A percentile compares a stretch with the other conserved stretches of the same genome.
These are phyloP conservation scores for Mythimna albipuncta DNA, from an alignment of 2,888 invertebrate species.

Conservation along the genomic window DNA sequence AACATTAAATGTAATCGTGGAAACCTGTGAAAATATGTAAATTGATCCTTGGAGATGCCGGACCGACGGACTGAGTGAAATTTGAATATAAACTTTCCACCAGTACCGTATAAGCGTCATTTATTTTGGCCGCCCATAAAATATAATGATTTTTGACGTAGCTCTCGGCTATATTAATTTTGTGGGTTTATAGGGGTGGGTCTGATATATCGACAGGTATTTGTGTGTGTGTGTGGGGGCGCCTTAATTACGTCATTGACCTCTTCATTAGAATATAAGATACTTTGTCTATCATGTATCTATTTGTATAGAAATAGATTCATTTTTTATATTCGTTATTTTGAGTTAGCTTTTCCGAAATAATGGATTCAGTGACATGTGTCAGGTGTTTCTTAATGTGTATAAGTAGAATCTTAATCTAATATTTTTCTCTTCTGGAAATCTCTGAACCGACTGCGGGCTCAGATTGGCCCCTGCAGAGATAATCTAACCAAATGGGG, in stretches of 20 bases:
- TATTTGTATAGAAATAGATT: constrained; percentile 43
- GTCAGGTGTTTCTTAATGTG: neutral
- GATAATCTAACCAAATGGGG: too few relatives aligned
- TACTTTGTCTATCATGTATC: constrained; percentile 53
- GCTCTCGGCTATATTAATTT: constrained; percentile 86
- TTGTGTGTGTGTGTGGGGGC: constrained; percentile 61
- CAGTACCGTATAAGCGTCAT: constrained; percentile 87
- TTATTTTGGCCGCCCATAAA: constrained; percentile 89
- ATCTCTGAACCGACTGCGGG: too few relatives aligned
- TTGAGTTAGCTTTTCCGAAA: neutral
- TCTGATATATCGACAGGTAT: constrained; percentile 83
- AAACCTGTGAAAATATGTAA: constrained; percentile 90
- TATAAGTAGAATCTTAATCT: neutral
- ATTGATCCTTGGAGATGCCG: constrained; percentile 90
- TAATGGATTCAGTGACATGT: neutral
- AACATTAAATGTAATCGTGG: constrained; percentile 84
- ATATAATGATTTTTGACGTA: constrained; percentile 90
- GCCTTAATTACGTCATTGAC: constrained; percentile 70
- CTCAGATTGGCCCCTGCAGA: too few relatives aligned
- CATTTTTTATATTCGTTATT: constrained; percentile 19
- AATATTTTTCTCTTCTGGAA: too few relatives aligned
- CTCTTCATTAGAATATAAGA: constrained; percentile 69
- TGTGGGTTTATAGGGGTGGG: constrained; percentile 79
- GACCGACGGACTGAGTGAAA: constrained; percentile 87
- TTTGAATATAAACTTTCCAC: constrained; percentile 90